Evolutionary conservation across 1,140 invertebrate species (phyloP).

Genomic region (Drosophila bipectinata): DNA sequence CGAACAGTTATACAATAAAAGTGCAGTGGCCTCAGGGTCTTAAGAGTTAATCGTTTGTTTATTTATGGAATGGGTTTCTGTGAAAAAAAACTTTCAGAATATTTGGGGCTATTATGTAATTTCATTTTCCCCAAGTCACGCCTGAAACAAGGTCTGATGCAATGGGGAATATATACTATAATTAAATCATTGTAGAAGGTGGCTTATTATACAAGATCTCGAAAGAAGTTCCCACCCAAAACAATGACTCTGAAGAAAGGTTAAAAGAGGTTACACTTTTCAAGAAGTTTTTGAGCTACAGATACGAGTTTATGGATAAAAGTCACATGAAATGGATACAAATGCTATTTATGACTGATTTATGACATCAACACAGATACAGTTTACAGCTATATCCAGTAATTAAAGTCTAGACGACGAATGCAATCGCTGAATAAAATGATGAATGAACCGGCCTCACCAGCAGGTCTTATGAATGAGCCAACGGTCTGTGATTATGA

Average conservation of each 20-base stretch:
- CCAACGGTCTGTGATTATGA: constrained; percentile 49
- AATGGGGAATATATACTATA: background rate
- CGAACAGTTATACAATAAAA: constrained; percentile 63
- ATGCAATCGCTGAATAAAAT: constrained; percentile 42
- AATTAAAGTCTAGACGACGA: constrained; percentile 42
- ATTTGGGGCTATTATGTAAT: background rate
- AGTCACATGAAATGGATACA: background rate
- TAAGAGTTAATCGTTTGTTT: constrained; percentile 1
- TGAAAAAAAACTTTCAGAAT: background rate
- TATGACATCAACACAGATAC: constrained; percentile 37
- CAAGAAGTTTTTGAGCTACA: constrained; percentile 5
- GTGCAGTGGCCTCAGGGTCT: constrained; percentile 42
- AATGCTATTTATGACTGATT: constrained; percentile 4
- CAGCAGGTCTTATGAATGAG: constrained; percentile 11
- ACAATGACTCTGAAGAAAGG: constrained; percentile 4
- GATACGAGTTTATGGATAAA: constrained; percentile 1
- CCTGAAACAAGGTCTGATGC: background rate
- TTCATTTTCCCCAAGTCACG: constrained; percentile 27
- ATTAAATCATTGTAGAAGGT: constrained; percentile 2
- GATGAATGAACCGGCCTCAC: constrained; percentile 32
- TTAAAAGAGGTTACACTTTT: constrained; percentile 2
- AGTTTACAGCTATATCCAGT: constrained; percentile 36
- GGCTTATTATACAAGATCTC: constrained; percentile 10
- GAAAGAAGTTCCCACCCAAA: constrained; percentile 23
- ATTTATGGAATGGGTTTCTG: background rate